Conservation (phyloP, 2,888 invertebrate genomes). For the Sussaba pulchella region DNA sequence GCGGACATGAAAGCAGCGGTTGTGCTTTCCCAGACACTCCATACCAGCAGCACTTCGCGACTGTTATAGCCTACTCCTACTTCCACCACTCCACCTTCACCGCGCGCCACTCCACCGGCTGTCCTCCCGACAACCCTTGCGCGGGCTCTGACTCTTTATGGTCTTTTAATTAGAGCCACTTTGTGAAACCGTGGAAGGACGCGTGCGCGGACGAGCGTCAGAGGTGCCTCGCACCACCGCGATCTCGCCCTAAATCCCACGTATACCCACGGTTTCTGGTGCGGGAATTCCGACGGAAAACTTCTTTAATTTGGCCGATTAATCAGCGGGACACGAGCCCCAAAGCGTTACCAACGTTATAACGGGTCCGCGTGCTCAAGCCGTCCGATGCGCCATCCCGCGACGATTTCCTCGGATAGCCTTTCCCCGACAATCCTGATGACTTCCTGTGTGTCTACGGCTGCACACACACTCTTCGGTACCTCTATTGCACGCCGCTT, state of each 20-base stretch:
- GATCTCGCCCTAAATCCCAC: background rate
- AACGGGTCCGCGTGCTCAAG: background rate
- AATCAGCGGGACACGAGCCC: slow-evolving; percentile 70
- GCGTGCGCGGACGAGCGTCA: slow-evolving; percentile 64
- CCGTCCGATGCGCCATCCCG: background rate
- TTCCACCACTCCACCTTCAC: slow-evolving; percentile 37
- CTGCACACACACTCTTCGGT: slow-evolving; percentile 2
- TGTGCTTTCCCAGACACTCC: slow-evolving; percentile 79
- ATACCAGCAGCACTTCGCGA: slow-evolving; percentile 73
- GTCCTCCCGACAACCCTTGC: slow-evolving; percentile 48
- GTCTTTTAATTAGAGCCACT: slow-evolving; percentile 81
- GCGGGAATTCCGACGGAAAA: slow-evolving; percentile 75
- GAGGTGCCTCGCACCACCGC: slow-evolving; percentile 39
- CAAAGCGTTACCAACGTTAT: slow-evolving; percentile 46
- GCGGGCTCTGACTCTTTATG: slow-evolving; percentile 77
- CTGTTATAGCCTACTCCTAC: slow-evolving; percentile 72
- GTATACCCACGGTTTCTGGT: background rate
- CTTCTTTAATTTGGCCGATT: slow-evolving; percentile 80
- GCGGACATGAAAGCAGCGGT: slow-evolving; percentile 80
- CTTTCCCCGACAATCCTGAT: slow-evolving; percentile 17
- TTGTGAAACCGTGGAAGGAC: slow-evolving; percentile 66
- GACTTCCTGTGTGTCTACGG: slow-evolving; percentile 13
- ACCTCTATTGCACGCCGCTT: slow-evolving; percentile 22
- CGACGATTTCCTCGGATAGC: slow-evolving; percentile 15
- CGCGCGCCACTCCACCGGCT: slow-evolving; percentile 35